These are phyloP conservation scores for Bothrops jararaca DNA, from an alignment of 2,113 vertebrate genomes.

Conservation along the genomic window DNA sequence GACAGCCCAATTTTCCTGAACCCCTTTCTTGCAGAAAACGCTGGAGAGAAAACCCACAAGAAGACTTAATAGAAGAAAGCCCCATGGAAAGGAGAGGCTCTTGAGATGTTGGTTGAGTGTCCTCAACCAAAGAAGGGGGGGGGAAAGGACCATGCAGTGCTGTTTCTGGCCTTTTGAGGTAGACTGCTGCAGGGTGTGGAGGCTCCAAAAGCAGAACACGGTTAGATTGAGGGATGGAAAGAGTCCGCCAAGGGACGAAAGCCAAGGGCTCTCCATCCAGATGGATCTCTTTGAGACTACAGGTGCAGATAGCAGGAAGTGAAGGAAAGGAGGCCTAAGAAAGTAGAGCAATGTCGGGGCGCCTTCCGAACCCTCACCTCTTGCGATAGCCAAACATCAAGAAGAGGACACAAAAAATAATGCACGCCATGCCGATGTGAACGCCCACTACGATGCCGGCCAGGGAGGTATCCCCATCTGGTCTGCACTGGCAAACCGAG, in stretches of 20 bases:
- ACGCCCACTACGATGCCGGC: slow-evolving; percentile 67
- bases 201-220: not conserved
- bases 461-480: slow-evolving; percentile 44
- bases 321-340: not conserved
- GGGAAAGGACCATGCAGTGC: no score
- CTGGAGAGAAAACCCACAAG: slow-evolving; percentile 35
- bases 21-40: slow-evolving; percentile 67
- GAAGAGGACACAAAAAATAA: slow-evolving; percentile 74
- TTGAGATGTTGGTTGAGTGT: no score
- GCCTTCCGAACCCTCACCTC: slow-evolving; percentile 54
- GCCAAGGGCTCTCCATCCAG: no score
- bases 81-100: no score
- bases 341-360: not conserved
- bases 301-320: not conserved
- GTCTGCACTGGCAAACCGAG: slow-evolving; percentile 62
- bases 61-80: not conserved
- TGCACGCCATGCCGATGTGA: slow-evolving; percentile 71
- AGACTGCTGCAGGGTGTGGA: not conserved
- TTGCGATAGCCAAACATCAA: slow-evolving; percentile 71
- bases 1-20: slow-evolving; percentile 57
- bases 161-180: not conserved
- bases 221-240: not conserved
- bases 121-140: no score
- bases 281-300: not conserved
- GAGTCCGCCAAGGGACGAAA: no score